Evolutionary conservation across 2,797 vertebrate genomes (phyloP).

Genomic region (Trematomus bernacchii): DNA sequence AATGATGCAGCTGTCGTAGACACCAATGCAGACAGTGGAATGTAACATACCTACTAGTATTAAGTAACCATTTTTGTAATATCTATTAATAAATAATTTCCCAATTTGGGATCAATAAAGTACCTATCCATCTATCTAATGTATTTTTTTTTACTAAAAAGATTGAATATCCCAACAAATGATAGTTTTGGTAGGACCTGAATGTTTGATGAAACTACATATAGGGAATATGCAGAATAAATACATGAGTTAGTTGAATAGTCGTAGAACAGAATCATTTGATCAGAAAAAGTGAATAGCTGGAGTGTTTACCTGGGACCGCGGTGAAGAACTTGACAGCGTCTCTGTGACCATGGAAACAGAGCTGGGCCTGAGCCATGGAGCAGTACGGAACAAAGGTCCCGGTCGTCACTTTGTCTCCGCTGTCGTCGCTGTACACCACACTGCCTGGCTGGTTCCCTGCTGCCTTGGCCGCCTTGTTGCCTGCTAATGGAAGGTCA

Average conservation of each 20-base stretch:
- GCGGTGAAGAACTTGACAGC: slow-evolving; percentile 98
- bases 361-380: slow-evolving; percentile 97
- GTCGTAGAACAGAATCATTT: too few species aligned
- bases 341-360: slow-evolving; percentile 97
- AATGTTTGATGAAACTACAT: background rate
- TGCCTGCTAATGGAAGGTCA: slow-evolving; percentile 78
- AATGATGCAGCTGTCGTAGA: too few species aligned
- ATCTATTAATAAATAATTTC: too few species aligned
- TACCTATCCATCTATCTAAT: too few species aligned
- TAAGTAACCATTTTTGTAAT: too few species aligned
- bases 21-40: too few species aligned
- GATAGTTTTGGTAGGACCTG: background rate
- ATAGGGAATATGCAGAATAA: background rate
- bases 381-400: slow-evolving; percentile 96
- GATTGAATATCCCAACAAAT: background rate
- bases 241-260: background rate
- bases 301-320: slow-evolving; percentile 89
- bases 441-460: slow-evolving; percentile 89
- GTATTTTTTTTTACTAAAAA: too few species aligned
- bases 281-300: too few species aligned
- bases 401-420: slow-evolving; percentile 95
- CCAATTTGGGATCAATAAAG: too few species aligned
- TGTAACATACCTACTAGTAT: too few species aligned
- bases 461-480: slow-evolving; percentile 86
- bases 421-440: slow-evolving; percentile 94